phyloP scores from a whole-genome alignment of 2,113 vertebrate genomes.

The Cryptomyrus ogoouensis region DNA sequence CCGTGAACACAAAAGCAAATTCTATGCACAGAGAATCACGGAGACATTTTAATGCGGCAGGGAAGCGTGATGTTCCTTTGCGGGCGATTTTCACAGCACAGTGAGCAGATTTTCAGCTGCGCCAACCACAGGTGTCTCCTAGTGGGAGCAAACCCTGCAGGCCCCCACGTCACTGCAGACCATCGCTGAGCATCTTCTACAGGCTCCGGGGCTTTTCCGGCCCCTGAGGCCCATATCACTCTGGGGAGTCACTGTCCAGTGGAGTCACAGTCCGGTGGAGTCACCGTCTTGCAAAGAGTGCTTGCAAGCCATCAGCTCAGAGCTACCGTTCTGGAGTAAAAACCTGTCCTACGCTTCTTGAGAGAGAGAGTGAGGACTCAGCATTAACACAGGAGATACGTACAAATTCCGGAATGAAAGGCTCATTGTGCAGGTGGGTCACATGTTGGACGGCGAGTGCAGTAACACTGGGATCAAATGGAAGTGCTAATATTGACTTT shows the following conservation, averaged over 20 bases:
- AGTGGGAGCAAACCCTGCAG: background rate
- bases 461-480: background rate
- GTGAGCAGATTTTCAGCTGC: background rate
- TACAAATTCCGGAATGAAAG: background rate
- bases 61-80: background rate
- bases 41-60: background rate
- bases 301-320: background rate
- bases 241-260: background rate
- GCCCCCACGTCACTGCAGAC: background rate
- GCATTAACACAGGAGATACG: background rate
- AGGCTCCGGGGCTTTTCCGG: background rate
- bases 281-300: background rate
- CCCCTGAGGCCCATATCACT: background rate
- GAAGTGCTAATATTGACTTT: constrained; percentile 16
- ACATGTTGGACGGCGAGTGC: background rate
- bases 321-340: background rate
- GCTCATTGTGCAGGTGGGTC: background rate
- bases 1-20: background rate
- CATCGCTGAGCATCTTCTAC: background rate
- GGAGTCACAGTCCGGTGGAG: background rate
- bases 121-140: background rate
- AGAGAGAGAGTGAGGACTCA: background rate
- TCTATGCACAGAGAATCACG: background rate
- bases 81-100: background rate
- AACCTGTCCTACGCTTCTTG: background rate